These are phyloP conservation scores for Catamblyrhynchus diadema DNA, from an alignment of 2,797 vertebrate genomes.

Conservation along the genomic window DNA sequence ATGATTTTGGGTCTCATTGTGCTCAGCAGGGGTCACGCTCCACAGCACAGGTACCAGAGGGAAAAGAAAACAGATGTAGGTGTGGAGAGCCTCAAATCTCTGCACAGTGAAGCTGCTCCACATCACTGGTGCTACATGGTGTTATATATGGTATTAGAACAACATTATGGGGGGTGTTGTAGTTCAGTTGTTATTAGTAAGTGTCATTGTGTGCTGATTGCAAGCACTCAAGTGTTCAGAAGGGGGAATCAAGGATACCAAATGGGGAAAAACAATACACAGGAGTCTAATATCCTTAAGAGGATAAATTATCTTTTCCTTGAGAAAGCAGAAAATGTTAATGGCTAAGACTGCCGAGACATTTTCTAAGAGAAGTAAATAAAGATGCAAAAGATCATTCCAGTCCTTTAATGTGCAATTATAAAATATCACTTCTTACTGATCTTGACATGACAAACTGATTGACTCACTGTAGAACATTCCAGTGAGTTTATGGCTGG, in stretches of 20 bases:
- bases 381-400: slow-evolving; percentile 65
- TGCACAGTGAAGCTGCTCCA: slow-evolving; percentile 11
- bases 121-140: slow-evolving; percentile 2
- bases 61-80: slow-evolving; percentile 64
- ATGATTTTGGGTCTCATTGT: slow-evolving; percentile 12
- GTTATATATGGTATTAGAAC: slow-evolving; percentile 25
- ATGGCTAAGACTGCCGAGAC: slow-evolving; percentile 58
- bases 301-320: slow-evolving; percentile 76
- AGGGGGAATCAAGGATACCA: slow-evolving; percentile 64
- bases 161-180: slow-evolving; percentile 29
- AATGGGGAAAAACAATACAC: slow-evolving; percentile 74
- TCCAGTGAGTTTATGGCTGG: background rate
- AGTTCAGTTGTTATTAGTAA: slow-evolving; percentile 65
- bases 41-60: slow-evolving; percentile 49
- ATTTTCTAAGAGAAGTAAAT: slow-evolving; percentile 72
- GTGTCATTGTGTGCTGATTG: slow-evolving; percentile 70
- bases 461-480: background rate
- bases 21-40: slow-evolving; percentile 38
- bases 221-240: slow-evolving; percentile 70
- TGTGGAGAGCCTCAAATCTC: background rate
- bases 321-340: slow-evolving; percentile 74
- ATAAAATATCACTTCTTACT: background rate
- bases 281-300: slow-evolving; percentile 75
- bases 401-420: slow-evolving; percentile 39
- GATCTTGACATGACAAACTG: background rate